Evolutionary conservation across 2,113 vertebrate species (phyloP).

Genomic region (Neolamprologus sp.): DNA sequence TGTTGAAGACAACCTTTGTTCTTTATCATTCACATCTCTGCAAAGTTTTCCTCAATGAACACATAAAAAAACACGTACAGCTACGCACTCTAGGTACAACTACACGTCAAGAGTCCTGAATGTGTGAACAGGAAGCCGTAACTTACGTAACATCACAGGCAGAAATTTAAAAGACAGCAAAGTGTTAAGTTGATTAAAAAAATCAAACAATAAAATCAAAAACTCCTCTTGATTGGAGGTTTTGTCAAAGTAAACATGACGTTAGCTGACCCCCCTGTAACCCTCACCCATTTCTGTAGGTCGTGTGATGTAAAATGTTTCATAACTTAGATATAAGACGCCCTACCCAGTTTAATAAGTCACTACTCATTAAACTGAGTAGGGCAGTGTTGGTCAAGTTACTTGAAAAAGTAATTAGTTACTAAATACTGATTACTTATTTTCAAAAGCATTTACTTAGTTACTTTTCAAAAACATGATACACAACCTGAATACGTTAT

Average conservation of each 20-base stretch:
- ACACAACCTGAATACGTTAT: not conserved
- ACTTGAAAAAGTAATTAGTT: not conserved
- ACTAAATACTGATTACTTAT: not conserved
- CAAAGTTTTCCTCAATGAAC: not conserved
- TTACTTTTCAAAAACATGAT: not conserved
- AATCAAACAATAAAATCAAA: not conserved
- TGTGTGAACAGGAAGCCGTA: not conserved
- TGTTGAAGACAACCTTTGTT: not conserved
- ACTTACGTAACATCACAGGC: not conserved
- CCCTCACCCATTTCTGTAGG: not conserved
- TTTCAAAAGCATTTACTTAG: not conserved
- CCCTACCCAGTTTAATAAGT: not conserved
- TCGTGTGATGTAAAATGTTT: not conserved
- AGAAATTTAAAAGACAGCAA: not conserved
- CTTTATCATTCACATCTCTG: not conserved
- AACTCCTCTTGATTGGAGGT: not conserved
- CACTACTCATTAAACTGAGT: not conserved
- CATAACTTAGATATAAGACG: not conserved
- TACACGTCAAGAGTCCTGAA: not conserved
- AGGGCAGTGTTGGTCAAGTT: not conserved
- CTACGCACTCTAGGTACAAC: not conserved
- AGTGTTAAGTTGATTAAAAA: not conserved
- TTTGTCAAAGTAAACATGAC: not conserved
- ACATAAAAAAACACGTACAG: fast-evolving
- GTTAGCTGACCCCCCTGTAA: fast-evolving